phyloP scores from a whole-genome alignment of 1,140 invertebrate species.

The Elysia chlorotica region DNA sequence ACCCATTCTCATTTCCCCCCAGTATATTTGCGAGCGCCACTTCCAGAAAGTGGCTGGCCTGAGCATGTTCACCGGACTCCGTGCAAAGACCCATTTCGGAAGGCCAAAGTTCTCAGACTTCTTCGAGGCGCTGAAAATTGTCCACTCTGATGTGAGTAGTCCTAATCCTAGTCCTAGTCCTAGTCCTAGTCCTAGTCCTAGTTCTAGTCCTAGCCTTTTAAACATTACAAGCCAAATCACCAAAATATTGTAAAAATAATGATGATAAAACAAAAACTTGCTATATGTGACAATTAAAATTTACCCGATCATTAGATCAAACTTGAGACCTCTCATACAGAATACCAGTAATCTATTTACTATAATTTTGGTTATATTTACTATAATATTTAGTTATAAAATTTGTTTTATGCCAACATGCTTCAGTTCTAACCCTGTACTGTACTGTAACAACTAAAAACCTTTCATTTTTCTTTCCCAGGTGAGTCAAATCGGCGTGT shows the following conservation, averaged over 20 bases:
- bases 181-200: neutral
- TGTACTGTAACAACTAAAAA: too few species aligned
- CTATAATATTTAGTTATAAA: too few species aligned
- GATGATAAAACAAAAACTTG: neutral
- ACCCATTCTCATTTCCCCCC: slow-evolving; percentile 26
- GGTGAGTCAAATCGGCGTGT: slow-evolving; percentile 76
- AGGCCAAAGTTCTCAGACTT: slow-evolving; percentile 97
- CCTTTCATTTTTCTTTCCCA: too few species aligned
- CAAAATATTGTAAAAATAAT: neutral
- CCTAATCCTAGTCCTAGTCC: neutral
- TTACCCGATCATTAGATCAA: neutral
- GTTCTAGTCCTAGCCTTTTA: too few species aligned
- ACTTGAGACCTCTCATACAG: neutral
- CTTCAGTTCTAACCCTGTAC: too few species aligned
- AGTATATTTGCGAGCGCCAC: slow-evolving; percentile 99
- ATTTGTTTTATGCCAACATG: too few species aligned
- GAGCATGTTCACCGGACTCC: slow-evolving; percentile 96
- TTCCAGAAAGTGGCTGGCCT: slow-evolving; percentile 94
- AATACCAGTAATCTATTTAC: neutral
- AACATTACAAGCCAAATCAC: neutral
- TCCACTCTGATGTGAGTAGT: slow-evolving; percentile 71
- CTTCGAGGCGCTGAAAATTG: slow-evolving; percentile 94
- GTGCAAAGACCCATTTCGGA: slow-evolving; percentile 95
- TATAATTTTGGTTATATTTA: neutral
- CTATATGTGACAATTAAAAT: neutral